Evolutionary conservation across 2,888 invertebrate species (phyloP).

Genomic region (Drosophila mettleri): DNA sequence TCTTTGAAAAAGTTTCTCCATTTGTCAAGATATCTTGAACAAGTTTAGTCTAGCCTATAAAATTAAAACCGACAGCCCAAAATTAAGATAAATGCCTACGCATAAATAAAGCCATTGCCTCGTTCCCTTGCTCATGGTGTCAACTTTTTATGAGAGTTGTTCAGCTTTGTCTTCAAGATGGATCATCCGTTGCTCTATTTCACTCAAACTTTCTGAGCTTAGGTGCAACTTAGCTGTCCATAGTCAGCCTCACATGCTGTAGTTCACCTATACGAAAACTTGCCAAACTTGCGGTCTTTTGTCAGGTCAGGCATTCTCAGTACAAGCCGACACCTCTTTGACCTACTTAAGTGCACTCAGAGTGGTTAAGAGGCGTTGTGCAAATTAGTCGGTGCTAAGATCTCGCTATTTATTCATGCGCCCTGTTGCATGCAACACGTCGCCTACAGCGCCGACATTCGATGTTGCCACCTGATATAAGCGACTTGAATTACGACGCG

Average conservation of each 20-base stretch:
- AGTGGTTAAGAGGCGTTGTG: not conserved
- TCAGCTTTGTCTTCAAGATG: not conserved
- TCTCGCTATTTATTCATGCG: constrained; percentile 9
- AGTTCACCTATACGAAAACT: too few relatives aligned
- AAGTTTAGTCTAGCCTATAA: not conserved
- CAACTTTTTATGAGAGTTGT: not conserved
- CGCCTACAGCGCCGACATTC: constrained; percentile 6
- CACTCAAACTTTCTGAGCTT: not conserved
- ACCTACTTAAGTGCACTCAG: not conserved
- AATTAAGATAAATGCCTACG: not conserved
- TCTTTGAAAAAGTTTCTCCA: not conserved
- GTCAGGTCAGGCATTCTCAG: not conserved
- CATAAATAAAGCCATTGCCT: not conserved
- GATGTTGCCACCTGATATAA: not conserved
- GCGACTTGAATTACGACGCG: constrained; percentile 3
- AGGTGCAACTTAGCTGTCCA: not conserved
- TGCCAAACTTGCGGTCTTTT: too few relatives aligned
- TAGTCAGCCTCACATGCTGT: not conserved
- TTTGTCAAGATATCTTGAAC: not conserved
- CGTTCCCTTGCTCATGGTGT: not conserved
- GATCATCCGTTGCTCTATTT: not conserved
- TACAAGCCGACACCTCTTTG: not conserved
- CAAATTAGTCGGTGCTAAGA: constrained; percentile 11
- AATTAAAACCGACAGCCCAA: not conserved
- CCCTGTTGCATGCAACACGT: constrained; percentile 33